Conservation (phyloP, 2,888 invertebrate genomes). For the Catocala fraxini region DNA sequence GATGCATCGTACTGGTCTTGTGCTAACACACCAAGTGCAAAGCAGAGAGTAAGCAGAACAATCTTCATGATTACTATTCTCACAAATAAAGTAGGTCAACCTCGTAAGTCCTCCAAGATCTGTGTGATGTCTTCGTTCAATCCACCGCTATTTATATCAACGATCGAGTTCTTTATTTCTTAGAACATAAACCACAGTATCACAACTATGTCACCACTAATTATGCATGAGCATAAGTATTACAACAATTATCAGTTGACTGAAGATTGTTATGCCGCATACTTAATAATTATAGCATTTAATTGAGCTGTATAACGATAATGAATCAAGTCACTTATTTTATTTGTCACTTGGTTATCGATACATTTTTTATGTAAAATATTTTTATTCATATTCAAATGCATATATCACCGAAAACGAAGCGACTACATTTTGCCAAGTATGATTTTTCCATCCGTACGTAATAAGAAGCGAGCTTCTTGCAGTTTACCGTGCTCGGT, state of each 20-base stretch:
- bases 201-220: slow-evolving; percentile 54
- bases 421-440: too few relatives aligned
- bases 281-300: slow-evolving; percentile 29
- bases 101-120: slow-evolving; percentile 23
- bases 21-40: slow-evolving; percentile 61
- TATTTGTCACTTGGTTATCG: slow-evolving; percentile 1
- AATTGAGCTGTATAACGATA: slow-evolving; percentile 15
- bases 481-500: too few relatives aligned
- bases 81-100: slow-evolving; percentile 22
- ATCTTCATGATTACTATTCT: slow-evolving; percentile 62
- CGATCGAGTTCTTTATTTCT: slow-evolving; percentile 43
- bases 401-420: too few relatives aligned
- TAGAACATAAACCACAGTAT: slow-evolving; percentile 42
- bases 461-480: too few relatives aligned
- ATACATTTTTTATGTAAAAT: slow-evolving; percentile 2
- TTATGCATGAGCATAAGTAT: slow-evolving; percentile 49
- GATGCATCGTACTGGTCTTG: slow-evolving; percentile 87
- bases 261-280: slow-evolving; percentile 47
- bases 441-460: too few relatives aligned
- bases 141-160: slow-evolving; percentile 59
- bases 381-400: too few relatives aligned
- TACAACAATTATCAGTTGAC: slow-evolving; percentile 47
- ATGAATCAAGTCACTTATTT: slow-evolving; percentile 14
- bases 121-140: slow-evolving; percentile 40
- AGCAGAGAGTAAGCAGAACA: slow-evolving; percentile 57